A percentile compares a stretch with the other conserved stretches of the same genome.
Evolutionary conservation across 2,888 invertebrate genomes (phyloP).

Genomic region (Acholoe squamosa): DNA sequence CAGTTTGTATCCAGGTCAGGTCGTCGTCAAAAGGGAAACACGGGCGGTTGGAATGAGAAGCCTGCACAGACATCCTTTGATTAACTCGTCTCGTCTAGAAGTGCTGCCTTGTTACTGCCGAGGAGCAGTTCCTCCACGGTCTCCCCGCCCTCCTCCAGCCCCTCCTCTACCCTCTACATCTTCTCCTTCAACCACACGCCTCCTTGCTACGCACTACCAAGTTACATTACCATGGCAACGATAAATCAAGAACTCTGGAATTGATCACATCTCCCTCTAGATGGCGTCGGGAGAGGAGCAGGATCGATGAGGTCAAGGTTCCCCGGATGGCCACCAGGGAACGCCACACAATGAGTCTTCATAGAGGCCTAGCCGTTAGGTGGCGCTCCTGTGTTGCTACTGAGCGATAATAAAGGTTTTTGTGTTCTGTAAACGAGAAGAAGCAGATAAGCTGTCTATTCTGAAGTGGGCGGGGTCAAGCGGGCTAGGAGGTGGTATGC

Average conservation of each 20-base stretch:
- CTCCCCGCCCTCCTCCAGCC: not conserved
- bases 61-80: not conserved
- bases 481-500: not conserved
- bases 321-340: not conserved
- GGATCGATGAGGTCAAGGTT: slow-evolving; percentile 30
- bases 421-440: not conserved
- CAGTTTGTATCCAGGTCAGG: slow-evolving; percentile 7
- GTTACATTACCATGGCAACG: slow-evolving; percentile 22
- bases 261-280: not conserved
- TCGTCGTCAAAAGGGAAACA: not conserved
- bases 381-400: not conserved
- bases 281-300: not conserved
- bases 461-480: too few relatives aligned
- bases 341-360: not conserved
- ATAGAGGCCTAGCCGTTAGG: not conserved
- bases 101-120: not conserved
- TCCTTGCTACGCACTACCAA: not conserved
- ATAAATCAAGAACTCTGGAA: slow-evolving; percentile 28
- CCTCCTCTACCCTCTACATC: not conserved
- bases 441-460: too few relatives aligned
- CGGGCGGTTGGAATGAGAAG: not conserved
- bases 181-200: not conserved
- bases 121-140: not conserved
- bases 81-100: not conserved
- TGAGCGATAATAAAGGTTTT: not conserved